These are phyloP conservation scores for Acleris sparsana DNA, from an alignment of 2,888 invertebrate species.

Conservation along the genomic window DNA sequence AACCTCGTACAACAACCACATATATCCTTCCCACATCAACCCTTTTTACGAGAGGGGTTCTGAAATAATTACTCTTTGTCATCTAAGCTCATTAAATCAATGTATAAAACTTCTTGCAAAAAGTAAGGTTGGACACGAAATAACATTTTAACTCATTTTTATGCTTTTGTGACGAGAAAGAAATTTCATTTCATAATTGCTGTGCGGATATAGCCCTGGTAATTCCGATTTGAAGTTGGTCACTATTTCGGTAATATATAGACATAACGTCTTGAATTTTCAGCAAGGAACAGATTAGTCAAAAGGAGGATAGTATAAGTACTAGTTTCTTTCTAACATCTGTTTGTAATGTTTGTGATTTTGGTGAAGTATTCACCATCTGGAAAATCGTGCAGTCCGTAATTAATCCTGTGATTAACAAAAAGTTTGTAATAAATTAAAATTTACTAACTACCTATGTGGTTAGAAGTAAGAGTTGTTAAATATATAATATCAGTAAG, in stretches of 20 bases:
- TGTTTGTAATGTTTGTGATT: no score
- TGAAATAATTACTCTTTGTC: slow-evolving; percentile 16
- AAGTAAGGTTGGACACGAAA: neutral
- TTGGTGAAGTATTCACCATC: no score
- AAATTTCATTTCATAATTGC: slow-evolving; percentile 14
- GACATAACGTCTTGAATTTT: no score
- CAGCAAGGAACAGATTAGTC: no score
- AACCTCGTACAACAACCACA: slow-evolving; percentile 8
- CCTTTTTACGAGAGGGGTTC: slow-evolving; percentile 6
- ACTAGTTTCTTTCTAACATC: no score
- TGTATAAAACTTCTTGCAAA: slow-evolving; percentile 1
- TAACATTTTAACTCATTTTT: slow-evolving; percentile 13
- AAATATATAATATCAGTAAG: neutral
- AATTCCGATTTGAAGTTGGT: neutral
- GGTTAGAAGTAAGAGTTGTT: neutral
- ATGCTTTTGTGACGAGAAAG: neutral
- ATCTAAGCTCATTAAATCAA: slow-evolving; percentile 6
- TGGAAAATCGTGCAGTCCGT: no score
- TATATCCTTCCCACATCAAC: neutral
- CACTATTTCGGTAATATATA: no score
- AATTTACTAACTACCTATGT: no score
- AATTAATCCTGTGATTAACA: no score
- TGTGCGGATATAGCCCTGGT: neutral
- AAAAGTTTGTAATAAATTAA: no score
- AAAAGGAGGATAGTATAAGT: no score